Evolutionary conservation across 2,797 vertebrate genomes (phyloP).

Genomic region (Cirrhinus molitorella): DNA sequence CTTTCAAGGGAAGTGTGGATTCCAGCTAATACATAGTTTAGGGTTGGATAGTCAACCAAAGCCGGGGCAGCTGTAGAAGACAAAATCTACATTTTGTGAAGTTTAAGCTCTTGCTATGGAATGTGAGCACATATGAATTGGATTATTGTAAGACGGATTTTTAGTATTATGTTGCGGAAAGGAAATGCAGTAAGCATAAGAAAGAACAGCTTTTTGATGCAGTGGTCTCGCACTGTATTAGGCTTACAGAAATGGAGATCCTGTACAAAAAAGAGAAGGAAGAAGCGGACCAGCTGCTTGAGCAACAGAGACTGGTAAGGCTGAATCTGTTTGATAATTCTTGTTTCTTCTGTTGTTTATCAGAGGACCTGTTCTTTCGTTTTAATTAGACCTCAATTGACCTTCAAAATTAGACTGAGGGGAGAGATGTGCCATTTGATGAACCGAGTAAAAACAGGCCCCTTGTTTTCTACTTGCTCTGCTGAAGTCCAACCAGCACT

Average conservation of each 20-base stretch:
- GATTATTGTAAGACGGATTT: constrained; percentile 51
- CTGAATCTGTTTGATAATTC: constrained; percentile 44
- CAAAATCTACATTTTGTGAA: constrained; percentile 36
- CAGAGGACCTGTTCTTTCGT: background rate
- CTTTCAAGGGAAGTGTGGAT: background rate
- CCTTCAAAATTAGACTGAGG: constrained; percentile 34
- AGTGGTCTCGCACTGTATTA: constrained; percentile 64
- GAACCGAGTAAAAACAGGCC: constrained; percentile 52
- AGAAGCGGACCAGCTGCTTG: constrained; percentile 96
- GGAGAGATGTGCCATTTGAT: constrained; percentile 62
- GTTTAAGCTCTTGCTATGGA: constrained; percentile 28
- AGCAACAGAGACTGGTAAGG: constrained; percentile 98
- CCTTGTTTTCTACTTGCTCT: constrained; percentile 75
- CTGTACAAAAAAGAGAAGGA: constrained; percentile 99
- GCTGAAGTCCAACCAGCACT: constrained; percentile 86
- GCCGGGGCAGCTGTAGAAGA: background rate
- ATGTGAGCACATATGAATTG: constrained; percentile 39
- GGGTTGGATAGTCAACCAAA: constrained; percentile 29
- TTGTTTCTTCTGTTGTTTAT: constrained; percentile 17
- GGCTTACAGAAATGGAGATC: constrained; percentile 99
- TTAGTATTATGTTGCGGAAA: constrained; percentile 33
- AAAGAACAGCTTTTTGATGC: constrained; percentile 42
- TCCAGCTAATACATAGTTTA: background rate
- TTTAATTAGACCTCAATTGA: background rate
- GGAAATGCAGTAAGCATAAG: constrained; percentile 37